These are phyloP conservation scores for Potamilus streckersoni DNA, from an alignment of 1,140 invertebrate genomes.

Conservation along the genomic window DNA sequence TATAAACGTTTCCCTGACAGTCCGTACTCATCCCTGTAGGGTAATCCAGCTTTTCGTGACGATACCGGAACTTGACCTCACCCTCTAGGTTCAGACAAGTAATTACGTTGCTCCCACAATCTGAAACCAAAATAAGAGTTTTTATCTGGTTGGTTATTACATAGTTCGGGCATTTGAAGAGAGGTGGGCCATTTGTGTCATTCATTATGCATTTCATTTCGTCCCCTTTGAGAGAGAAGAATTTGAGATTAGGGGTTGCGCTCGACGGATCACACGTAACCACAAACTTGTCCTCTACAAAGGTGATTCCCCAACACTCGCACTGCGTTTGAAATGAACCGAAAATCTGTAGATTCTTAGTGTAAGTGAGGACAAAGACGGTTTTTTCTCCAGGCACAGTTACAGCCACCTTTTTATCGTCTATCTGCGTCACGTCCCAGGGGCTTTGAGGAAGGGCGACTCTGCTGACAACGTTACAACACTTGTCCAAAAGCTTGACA, in stretches of 20 bases:
- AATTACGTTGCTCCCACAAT: constrained; percentile 6
- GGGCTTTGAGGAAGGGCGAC: constrained; percentile 17
- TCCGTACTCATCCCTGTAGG: constrained; percentile 14
- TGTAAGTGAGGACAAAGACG: constrained; percentile 13
- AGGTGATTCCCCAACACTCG: constrained; percentile 19
- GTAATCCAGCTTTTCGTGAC: constrained; percentile 1
- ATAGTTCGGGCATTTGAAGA: constrained; percentile 26
- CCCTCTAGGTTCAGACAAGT: constrained; percentile 13
- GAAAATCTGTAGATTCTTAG: constrained; percentile 4
- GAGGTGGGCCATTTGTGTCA: constrained; percentile 2
- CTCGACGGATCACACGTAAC: constrained; percentile 27
- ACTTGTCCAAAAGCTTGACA: constrained; percentile 26
- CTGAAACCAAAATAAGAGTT: constrained; percentile 14
- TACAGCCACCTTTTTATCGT: constrained; percentile 10
- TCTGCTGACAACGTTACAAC: not conserved
- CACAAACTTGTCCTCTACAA: constrained; percentile 16
- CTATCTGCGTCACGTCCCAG: constrained; percentile 24
- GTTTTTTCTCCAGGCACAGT: constrained; percentile 23
- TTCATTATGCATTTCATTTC: constrained; percentile 12
- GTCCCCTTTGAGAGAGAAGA: constrained; percentile 15
- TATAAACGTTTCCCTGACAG: constrained; percentile 17
- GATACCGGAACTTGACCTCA: constrained; percentile 14
- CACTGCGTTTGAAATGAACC: constrained; percentile 15
- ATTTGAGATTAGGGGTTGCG: constrained; percentile 14
- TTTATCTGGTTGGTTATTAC: constrained; percentile 17